Evolutionary conservation across 1,140 invertebrate genomes (phyloP).

Genomic region (Lasaia peninsularis): DNA sequence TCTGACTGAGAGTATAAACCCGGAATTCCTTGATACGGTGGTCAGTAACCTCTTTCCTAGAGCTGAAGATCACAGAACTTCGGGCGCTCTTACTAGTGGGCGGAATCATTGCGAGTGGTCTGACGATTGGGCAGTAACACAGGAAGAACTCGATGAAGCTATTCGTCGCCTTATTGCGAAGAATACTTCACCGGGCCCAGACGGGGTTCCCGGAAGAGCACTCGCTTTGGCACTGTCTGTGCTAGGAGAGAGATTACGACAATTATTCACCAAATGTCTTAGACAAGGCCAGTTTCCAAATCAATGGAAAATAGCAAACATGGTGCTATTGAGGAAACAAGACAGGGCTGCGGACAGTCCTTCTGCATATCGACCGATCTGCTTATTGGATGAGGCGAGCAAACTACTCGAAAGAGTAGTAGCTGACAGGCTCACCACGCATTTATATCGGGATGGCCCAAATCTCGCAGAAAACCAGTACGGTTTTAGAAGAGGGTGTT

Average conservation of each 20-base stretch:
- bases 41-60: constrained; percentile 10
- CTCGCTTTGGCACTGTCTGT: constrained; percentile 5
- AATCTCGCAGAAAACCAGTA: background rate
- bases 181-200: constrained; percentile 21
- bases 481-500: background rate
- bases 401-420: constrained; percentile 19
- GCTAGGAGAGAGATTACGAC: constrained; percentile 3
- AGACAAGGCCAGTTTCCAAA: background rate
- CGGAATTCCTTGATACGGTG: background rate
- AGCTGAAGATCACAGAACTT: too few species aligned
- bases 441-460: background rate
- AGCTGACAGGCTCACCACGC: background rate
- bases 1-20: background rate
- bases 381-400: constrained; percentile 8
- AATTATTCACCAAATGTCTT: constrained; percentile 18
- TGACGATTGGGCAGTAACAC: background rate
- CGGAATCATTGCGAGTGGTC: background rate
- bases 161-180: background rate
- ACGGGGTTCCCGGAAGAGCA: constrained; percentile 19
- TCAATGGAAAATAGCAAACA: constrained; percentile 12
- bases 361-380: background rate
- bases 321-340: constrained; percentile 16
- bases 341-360: constrained; percentile 12
- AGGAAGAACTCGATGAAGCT: constrained; percentile 11
- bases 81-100: background rate